Evolutionary conservation across 1,140 invertebrate species (phyloP).

Genomic region (Achatina immaculata): DNA sequence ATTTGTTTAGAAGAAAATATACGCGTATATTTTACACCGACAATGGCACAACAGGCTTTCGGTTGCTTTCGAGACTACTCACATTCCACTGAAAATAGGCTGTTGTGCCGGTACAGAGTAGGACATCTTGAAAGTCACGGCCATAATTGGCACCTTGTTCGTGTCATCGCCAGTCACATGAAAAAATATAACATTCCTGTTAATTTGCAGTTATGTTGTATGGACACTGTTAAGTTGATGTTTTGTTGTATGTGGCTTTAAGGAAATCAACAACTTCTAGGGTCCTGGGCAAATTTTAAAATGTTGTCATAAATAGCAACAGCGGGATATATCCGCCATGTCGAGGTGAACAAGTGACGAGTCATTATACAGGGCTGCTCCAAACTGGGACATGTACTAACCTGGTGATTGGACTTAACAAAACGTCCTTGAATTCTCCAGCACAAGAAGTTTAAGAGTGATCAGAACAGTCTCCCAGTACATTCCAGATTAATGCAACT

Average conservation of each 20-base stretch:
- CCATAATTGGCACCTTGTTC: neutral
- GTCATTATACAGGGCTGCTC: no score
- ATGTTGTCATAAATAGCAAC: neutral
- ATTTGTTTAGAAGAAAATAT: slow-evolving; percentile 1
- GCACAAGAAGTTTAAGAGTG: no score
- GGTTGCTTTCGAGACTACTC: neutral
- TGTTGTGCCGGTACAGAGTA: neutral
- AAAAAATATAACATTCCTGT: neutral
- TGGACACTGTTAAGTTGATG: neutral
- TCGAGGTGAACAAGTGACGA: no score
- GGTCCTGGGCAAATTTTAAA: neutral
- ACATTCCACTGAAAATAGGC: neutral
- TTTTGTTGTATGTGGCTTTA: neutral
- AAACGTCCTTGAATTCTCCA: no score
- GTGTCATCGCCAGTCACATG: no score
- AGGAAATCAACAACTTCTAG: neutral
- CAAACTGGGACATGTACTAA: no score
- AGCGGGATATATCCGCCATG: neutral
- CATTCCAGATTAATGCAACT: no score
- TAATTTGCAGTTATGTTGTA: neutral
- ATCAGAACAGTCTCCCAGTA: no score
- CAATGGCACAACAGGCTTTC: neutral
- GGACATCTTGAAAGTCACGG: neutral
- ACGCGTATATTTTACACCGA: neutral
- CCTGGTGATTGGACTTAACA: no score